phyloP scores from a whole-genome alignment of 1,140 invertebrate species.

The Oedothorax gibbosus region DNA sequence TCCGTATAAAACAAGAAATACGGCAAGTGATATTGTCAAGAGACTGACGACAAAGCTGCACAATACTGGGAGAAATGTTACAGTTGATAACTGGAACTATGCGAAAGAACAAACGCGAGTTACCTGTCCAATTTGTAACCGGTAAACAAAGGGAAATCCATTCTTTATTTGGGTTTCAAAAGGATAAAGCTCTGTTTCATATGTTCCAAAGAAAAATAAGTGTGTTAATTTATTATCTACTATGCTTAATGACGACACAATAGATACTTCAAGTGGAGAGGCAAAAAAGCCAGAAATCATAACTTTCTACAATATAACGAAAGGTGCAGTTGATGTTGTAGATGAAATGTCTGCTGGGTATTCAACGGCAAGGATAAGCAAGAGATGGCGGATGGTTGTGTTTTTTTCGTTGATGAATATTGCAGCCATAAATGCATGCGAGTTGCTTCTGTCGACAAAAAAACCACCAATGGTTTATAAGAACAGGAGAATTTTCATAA shows the following conservation, averaged over 20 bases:
- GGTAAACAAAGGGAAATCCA: background rate
- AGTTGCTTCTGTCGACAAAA: no score
- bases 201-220: constrained; percentile 66
- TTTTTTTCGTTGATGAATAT: constrained; percentile 63
- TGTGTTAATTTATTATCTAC: constrained; percentile 67
- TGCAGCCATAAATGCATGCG: constrained; percentile 58
- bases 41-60: constrained; percentile 25
- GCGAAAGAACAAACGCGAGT: constrained; percentile 60
- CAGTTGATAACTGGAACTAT: constrained; percentile 62
- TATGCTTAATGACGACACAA: constrained; percentile 62
- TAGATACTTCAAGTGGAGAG: constrained; percentile 59
- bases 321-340: constrained; percentile 67
- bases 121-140: constrained; percentile 52
- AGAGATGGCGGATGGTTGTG: constrained; percentile 62
- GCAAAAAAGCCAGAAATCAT: constrained; percentile 67
- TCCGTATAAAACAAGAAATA: constrained; percentile 25
- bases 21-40: constrained; percentile 22
- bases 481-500: no score
- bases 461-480: no score
- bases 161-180: constrained; percentile 54
- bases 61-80: constrained; percentile 53
- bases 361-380: constrained; percentile 49
- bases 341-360: constrained; percentile 64
- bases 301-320: constrained; percentile 68
- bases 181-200: constrained; percentile 63